A percentile compares a stretch with the other conserved stretches of the same genome.
phyloP scores from a whole-genome alignment of 2,888 invertebrate genomes.

The Morpho helenor region DNA sequence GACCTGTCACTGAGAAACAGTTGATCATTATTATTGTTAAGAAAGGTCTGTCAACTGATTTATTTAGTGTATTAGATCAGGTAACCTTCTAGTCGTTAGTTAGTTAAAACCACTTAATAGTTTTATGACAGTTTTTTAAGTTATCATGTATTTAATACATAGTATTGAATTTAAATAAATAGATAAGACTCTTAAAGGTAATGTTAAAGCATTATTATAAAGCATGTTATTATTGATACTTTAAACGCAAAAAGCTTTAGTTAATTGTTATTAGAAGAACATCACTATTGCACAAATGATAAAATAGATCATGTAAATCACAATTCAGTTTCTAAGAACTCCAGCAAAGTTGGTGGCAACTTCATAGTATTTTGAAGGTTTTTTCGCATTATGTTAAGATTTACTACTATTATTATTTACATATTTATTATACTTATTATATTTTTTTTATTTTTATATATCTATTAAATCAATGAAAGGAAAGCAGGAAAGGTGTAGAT shows the following conservation, averaged over 20 bases:
- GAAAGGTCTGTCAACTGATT: slow-evolving; percentile 9
- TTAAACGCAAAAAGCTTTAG: too few relatives aligned
- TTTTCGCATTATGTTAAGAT: neutral
- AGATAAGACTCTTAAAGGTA: neutral
- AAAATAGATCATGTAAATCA: too few relatives aligned
- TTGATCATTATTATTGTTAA: slow-evolving; percentile 6
- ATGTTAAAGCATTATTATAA: neutral
- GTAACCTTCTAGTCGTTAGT: slow-evolving; percentile 1
- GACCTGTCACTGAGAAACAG: slow-evolving; percentile 8
- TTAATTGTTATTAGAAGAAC: too few relatives aligned
- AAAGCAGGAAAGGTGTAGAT: neutral
- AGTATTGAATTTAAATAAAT: neutral
- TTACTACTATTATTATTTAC: neutral
- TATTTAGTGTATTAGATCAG: neutral
- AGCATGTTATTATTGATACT: neutral
- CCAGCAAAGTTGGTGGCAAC: too few relatives aligned
- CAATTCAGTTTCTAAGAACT: too few relatives aligned
- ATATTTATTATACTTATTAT: neutral
- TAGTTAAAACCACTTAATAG: neutral
- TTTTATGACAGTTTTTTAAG: neutral
- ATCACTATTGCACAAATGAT: too few relatives aligned
- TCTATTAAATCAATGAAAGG: neutral
- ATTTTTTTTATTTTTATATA: neutral
- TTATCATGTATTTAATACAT: neutral
- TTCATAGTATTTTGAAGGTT: too few relatives aligned